A percentile compares a stretch with the other conserved stretches of the same genome.
Evolutionary conservation across 2,797 vertebrate genomes (phyloP).

Genomic region (Pempheris klunzingeri): DNA sequence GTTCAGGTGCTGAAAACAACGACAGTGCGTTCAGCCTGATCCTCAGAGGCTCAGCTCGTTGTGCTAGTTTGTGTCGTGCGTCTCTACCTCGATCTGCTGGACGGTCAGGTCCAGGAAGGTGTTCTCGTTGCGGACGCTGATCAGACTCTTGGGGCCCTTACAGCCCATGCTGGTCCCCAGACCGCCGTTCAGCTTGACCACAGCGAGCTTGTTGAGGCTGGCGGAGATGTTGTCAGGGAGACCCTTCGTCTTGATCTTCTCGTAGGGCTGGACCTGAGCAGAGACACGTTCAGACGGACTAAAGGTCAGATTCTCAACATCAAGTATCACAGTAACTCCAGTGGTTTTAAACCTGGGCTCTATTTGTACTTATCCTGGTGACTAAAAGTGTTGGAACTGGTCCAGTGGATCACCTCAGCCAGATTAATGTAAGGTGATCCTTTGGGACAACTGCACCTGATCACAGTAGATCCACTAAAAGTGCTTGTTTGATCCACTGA

Average conservation of each 20-base stretch:
- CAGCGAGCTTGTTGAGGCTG: constrained; percentile 94
- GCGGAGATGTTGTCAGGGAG: constrained; percentile 87
- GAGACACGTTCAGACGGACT: background rate
- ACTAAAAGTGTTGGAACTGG: too few relatives aligned
- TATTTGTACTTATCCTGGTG: too few relatives aligned
- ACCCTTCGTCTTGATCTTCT: constrained; percentile 88
- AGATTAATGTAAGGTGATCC: too few relatives aligned
- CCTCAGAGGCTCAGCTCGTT: rapidly evolving
- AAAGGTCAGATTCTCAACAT: too few relatives aligned
- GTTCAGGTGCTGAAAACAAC: constrained; percentile 91
- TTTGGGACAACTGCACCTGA: too few relatives aligned
- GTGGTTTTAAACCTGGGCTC: too few relatives aligned
- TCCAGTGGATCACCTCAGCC: too few relatives aligned
- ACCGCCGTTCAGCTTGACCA: constrained; percentile 97
- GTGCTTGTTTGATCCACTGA: too few relatives aligned
- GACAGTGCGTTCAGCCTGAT: background rate
- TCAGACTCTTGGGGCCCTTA: constrained; percentile 97
- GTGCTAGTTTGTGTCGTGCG: too few relatives aligned
- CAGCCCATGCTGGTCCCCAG: constrained; percentile 99
- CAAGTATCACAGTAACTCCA: too few relatives aligned
- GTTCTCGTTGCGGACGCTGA: constrained; percentile 96
- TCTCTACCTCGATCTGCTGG: constrained; percentile 94
- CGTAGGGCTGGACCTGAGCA: constrained; percentile 91
- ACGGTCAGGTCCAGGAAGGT: constrained; percentile 98
- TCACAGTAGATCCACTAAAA: too few relatives aligned